These are phyloP conservation scores for Gambelia wislizenii DNA, from an alignment of 2,797 vertebrate genomes.

Conservation along the genomic window DNA sequence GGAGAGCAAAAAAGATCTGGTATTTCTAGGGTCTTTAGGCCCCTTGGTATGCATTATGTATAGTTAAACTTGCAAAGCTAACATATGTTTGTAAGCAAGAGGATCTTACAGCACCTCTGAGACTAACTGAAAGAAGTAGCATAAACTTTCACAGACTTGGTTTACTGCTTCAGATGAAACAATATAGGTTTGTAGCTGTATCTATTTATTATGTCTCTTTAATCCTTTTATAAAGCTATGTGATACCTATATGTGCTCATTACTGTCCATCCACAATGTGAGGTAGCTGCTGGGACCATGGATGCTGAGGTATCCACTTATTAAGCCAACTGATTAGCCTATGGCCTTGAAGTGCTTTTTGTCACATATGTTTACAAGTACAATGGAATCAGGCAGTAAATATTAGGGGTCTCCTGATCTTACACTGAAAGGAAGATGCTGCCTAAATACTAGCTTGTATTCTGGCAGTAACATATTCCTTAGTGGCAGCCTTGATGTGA, in stretches of 20 bases:
- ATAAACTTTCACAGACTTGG: too few relatives aligned
- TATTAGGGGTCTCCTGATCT: not conserved
- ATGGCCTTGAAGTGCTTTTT: not conserved
- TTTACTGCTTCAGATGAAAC: too few relatives aligned
- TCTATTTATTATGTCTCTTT: too few relatives aligned
- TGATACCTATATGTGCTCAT: not conserved
- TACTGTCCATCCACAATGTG: not conserved
- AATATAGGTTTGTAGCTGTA: too few relatives aligned
- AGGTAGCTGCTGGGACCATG: not conserved
- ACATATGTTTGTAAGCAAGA: not conserved
- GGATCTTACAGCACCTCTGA: too few relatives aligned
- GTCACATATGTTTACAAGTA: not conserved
- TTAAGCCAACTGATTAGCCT: not conserved
- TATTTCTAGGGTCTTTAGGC: too few relatives aligned
- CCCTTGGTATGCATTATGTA: not conserved
- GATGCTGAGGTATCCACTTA: not conserved
- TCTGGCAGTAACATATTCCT: not conserved
- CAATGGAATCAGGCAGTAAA: not conserved
- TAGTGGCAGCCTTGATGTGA: not conserved
- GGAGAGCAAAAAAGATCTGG: too few relatives aligned
- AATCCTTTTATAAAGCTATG: not conserved
- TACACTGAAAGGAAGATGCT: not conserved
- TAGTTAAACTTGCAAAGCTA: not conserved
- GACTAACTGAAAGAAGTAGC: too few relatives aligned
- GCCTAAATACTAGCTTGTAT: not conserved